Evolutionary conservation across 2,797 vertebrate genomes (phyloP), one percentile per base, ranked within the genome.

Genomic region (Cheirogaleus major): DNA sequence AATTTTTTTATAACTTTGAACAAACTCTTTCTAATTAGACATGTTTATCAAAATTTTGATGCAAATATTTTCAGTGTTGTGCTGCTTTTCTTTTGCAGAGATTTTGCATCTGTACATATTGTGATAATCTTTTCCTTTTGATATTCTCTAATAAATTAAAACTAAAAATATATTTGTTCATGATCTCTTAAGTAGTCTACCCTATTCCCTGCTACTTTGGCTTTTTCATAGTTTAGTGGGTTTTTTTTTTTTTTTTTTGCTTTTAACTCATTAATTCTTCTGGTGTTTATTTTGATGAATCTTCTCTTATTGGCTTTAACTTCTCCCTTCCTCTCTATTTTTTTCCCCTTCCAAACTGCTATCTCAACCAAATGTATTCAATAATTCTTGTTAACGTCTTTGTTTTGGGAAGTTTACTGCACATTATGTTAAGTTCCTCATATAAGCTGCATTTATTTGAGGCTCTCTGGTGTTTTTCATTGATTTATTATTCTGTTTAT

Each of bases 1-100:
- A 38, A 50, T 6, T 30, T 63, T 76, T 85, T 50, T 18, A 61
- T 61, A 25, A 15, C 32, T 95, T 92, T 81, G 43, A 82, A 48
- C 35, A 81, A 88, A 38, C 3, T 76, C 20, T 82, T 55, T 78
- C 48, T 55, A 75, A 61, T 89, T 63, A 72, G 38, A 48, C 10
- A 75, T 67, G n/a, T 65, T 57, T 80, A 81, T 80, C 70, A 80
- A 89, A 76, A 45, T 35, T 93, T 41, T 65, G 12, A 52, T 59
- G 27, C 81, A 65, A 88, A 89, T 86, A 79, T 80, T 93, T 92
- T n/a, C 22, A 32, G 10, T 38, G 72, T 73, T 84, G 87, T 78
- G 41, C n/a, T 90, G 15, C 48, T 59, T 70, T 82, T 83, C 41
- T n/a, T 61, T 14, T 75, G 7, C 2, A 69, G 41, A 90, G 52